A percentile compares a stretch with the other conserved stretches of the same genome.
phyloP scores from a whole-genome alignment of 2,113 vertebrate species.

The Embiotoca jacksoni region DNA sequence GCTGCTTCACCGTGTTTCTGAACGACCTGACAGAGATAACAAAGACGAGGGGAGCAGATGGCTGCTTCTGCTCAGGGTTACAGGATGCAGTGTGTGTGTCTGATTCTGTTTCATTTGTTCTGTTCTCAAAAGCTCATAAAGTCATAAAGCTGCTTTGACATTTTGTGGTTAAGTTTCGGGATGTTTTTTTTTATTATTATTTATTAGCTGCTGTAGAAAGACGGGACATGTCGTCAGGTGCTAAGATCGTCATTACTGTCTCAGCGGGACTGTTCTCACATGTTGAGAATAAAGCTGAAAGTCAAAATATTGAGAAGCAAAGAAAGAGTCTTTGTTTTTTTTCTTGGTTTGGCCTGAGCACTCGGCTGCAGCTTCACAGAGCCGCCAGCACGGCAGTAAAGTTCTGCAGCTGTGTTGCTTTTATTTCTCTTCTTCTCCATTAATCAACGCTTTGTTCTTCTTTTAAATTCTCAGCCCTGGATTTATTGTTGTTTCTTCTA shows the following conservation, averaged over 20 bases:
- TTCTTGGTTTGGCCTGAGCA: no score
- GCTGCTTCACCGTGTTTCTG: constrained; percentile 8
- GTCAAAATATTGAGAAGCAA: no score
- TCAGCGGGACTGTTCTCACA: no score
- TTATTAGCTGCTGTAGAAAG: no score
- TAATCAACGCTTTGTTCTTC: neutral
- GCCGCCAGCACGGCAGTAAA: neutral
- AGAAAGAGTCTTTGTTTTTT: no score
- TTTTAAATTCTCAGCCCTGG: constrained; percentile 2
- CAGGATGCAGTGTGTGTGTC: neutral
- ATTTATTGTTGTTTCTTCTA: neutral
- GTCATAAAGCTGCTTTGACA: neutral
- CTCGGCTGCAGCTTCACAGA: no score
- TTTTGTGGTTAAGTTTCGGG: no score
- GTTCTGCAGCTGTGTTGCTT: neutral
- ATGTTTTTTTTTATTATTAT: no score
- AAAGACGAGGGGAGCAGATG: constrained; percentile 30
- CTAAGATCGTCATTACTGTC: no score
- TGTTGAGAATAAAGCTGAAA: no score
- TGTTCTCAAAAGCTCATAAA: neutral
- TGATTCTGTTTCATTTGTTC: neutral
- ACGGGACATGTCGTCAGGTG: no score
- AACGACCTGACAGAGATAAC: neutral
- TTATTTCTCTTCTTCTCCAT: neutral
- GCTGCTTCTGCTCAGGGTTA: constrained; percentile 6